These are phyloP conservation scores for Halisarca cf. caerulea DNA, from an alignment of 37 sponge, comb jelly and placozoan species.

Conservation along the genomic window DNA sequence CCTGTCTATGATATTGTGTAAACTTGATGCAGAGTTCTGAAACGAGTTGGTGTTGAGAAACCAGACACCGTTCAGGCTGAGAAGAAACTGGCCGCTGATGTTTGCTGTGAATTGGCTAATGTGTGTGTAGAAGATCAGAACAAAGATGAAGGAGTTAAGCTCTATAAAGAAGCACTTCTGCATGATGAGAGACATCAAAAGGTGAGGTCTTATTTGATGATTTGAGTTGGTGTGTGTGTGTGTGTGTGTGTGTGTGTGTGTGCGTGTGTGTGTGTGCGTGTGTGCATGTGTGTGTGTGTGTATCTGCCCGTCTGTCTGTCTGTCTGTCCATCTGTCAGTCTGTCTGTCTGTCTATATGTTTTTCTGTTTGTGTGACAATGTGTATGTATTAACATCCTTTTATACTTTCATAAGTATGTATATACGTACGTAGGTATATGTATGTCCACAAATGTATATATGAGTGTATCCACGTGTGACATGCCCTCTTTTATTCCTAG, in stretches of 20 bases:
- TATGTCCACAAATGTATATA: too few species aligned
- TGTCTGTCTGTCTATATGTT: too few species aligned
- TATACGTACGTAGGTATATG: too few species aligned
- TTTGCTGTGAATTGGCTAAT: constrained; percentile 66
- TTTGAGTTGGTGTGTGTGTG: neutral
- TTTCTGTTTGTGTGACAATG: too few species aligned
- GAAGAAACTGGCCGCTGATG: constrained; percentile 56
- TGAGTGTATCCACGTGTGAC: too few species aligned
- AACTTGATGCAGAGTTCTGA: constrained; percentile 42
- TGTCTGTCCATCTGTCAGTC: too few species aligned
- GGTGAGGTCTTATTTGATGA: constrained; percentile 15
- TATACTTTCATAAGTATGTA: too few species aligned
- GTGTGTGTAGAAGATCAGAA: constrained; percentile 44
- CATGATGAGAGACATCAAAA: constrained; percentile 48
- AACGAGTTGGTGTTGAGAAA: constrained; percentile 65
- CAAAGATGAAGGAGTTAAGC: constrained; percentile 46
- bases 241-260: neutral
- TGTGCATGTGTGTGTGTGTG: neutral
- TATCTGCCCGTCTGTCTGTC: too few species aligned
- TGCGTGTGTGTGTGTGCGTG: neutral
- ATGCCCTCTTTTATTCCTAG: too few species aligned
- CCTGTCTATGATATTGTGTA: neutral
- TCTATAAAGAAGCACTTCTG: constrained; percentile 76
- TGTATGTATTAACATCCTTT: too few species aligned
- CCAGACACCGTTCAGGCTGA: constrained; percentile 49